Percentiles rank a stretch among this genome's conserved stretches.
Evolutionary conservation across 1,140 invertebrate species (phyloP).

Genomic region (Calephelis nemesis): DNA sequence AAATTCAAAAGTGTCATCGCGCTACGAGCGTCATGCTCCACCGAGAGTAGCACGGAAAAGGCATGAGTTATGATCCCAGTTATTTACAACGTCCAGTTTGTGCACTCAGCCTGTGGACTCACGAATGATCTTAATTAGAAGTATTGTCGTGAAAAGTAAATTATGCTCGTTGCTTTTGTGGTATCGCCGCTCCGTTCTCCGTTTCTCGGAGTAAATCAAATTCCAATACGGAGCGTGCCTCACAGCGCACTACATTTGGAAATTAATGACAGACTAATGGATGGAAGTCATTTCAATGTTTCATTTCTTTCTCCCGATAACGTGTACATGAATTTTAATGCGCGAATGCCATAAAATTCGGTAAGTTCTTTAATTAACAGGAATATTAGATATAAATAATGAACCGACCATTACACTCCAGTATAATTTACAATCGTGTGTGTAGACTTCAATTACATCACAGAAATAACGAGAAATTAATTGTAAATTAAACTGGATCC

Average conservation of each 20-base stretch:
- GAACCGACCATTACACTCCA: constrained; percentile 14
- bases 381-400: constrained; percentile 25
- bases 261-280: constrained; percentile 70
- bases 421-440: constrained; percentile 24
- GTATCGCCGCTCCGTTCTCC: constrained; percentile 28
- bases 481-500: constrained; percentile 28
- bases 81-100: constrained; percentile 74
- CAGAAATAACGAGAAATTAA: constrained; percentile 28
- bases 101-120: constrained; percentile 63
- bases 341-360: constrained; percentile 56
- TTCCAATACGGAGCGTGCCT: constrained; percentile 52
- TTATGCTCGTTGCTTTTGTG: constrained; percentile 60
- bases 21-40: constrained; percentile 35
- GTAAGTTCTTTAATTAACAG: constrained; percentile 48
- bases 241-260: constrained; percentile 58
- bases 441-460: constrained; percentile 21
- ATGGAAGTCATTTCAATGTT: constrained; percentile 57
- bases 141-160: constrained; percentile 71
- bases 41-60: constrained; percentile 56
- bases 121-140: constrained; percentile 78
- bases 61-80: constrained; percentile 69
- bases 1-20: constrained; percentile 42
- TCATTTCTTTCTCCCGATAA: constrained; percentile 60
- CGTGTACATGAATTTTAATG: constrained; percentile 64
- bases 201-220: constrained; percentile 58